phyloP scores from a whole-genome alignment of 2,888 invertebrate genomes.

The Stenchaetothrips biformis region DNA sequence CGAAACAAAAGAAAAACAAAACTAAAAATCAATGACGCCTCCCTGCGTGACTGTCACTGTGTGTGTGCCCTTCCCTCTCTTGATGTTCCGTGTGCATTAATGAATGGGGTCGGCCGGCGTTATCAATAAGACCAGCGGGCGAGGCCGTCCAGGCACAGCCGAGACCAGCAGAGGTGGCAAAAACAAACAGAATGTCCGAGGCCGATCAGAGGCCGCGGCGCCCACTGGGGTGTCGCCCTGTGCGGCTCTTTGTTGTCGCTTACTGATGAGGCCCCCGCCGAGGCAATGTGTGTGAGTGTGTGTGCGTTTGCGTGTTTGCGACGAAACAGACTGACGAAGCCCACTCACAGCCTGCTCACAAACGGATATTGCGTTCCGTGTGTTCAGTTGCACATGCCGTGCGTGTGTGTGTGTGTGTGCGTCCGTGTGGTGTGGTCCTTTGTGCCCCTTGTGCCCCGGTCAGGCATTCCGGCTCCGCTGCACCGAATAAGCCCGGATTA shows the following conservation, averaged over 20 bases:
- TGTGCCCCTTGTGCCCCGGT: too few relatives aligned
- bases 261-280: background rate
- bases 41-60: background rate
- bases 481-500: too few relatives aligned
- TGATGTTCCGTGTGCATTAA: constrained; percentile 17
- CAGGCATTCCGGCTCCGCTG: too few relatives aligned
- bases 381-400: background rate
- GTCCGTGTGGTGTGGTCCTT: too few relatives aligned
- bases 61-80: background rate
- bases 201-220: background rate
- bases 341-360: background rate
- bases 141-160: background rate
- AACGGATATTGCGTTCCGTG: constrained; percentile 22
- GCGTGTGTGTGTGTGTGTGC: too few relatives aligned
- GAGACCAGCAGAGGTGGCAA: background rate
- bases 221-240: background rate
- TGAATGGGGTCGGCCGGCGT: constrained; percentile 3
- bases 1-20: background rate
- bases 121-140: constrained; percentile 7
- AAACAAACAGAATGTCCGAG: background rate
- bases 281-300: background rate
- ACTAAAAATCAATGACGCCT: constrained; percentile 11
- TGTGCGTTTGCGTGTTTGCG: background rate
- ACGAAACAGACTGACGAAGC: background rate
- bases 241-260: constrained; percentile 10